Percentiles rank a stretch among this genome's conserved stretches.
phyloP scores from a whole-genome alignment of 2,797 vertebrate genomes.

The Cephalopachus bancanus region DNA sequence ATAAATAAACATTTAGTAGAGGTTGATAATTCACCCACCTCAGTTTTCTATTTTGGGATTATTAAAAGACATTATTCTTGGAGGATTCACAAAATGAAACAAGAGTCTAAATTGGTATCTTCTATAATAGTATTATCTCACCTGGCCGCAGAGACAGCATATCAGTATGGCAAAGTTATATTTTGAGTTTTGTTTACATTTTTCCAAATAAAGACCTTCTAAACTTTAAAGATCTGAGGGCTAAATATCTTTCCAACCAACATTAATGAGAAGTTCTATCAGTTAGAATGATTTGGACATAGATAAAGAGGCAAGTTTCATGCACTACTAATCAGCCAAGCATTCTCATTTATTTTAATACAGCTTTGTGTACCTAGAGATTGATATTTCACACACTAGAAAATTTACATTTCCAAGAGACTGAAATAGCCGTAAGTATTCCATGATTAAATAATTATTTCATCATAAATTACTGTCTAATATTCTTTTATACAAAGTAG shows the following conservation, averaged over 20 bases:
- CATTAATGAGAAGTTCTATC: neutral
- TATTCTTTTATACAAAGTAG: constrained; percentile 30
- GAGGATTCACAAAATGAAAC: neutral
- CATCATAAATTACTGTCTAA: neutral
- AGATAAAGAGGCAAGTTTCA: neutral
- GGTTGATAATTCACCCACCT: neutral
- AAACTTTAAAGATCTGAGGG: neutral
- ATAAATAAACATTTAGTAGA: neutral
- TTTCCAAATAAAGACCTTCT: neutral
- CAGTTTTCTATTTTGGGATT: neutral
- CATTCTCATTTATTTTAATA: neutral
- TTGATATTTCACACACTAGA: neutral
- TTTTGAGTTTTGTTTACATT: neutral
- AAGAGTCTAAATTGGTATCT: neutral
- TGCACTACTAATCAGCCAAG: neutral
- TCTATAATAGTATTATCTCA: neutral
- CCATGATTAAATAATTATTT: constrained; percentile 1
- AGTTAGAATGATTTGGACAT: neutral
- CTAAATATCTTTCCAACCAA: constrained; percentile 26
- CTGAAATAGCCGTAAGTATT: neutral
- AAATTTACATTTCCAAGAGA: constrained; percentile 24
- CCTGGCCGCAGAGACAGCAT: neutral
- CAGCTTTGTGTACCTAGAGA: neutral
- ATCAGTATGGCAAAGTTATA: neutral
- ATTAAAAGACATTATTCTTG: neutral